Base-by-base conservation (phyloP, 1,140 invertebrate species). In the Ditylenchus dipsaci region DNA sequence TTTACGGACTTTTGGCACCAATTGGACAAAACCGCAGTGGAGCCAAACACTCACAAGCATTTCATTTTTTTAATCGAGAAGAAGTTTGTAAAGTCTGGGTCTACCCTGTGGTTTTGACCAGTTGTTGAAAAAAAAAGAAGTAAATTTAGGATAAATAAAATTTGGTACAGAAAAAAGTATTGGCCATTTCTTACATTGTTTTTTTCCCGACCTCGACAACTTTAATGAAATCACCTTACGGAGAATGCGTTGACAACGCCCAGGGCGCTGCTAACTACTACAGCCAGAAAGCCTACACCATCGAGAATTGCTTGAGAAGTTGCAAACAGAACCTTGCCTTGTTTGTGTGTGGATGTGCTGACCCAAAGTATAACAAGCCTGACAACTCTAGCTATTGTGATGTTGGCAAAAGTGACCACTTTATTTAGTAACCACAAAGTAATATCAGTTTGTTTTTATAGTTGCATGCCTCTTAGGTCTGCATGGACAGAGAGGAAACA, bases 231-330 rank as follows among this genome's bases (percentile, higher is more conserved):
- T n/a, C 76, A 45, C 69, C 69, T 13, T 71, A 71, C 56, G 72
- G 69, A 38, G 27, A 70, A 30, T 71, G 69, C 47, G 58, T 43
- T 11, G 69, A 71, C 73, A 9, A 33, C 8, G 19, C 59, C 38
- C 9, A 43, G 13, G 69, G 23, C 11, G 21, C 21, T 17, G 15
- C 19, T 9, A 74, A 71, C 45, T 71, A 74, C 45, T 75, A 75
- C 29, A 19, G 73, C 9, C n/a, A 26, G 19, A 75, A 29, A 42
- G 47, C 30, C 72, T 71, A 71, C 49, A 67, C 72, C 1, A 17
- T 71, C 29, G 15, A 29, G n/a, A 70, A 75, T 27, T 71, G 69
- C 56, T 67, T 75, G 15, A 17, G 60, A 23, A 75, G 23, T 21
- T 71, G 69, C 72, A 65, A 33, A n/a, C 69, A 71, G 47, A 47